Evolutionary conservation across 37 sponge, comb jelly and placozoan genomes (phyloP), one percentile per base, ranked within the genome.

Genomic region (Theonella swinhoei): DNA sequence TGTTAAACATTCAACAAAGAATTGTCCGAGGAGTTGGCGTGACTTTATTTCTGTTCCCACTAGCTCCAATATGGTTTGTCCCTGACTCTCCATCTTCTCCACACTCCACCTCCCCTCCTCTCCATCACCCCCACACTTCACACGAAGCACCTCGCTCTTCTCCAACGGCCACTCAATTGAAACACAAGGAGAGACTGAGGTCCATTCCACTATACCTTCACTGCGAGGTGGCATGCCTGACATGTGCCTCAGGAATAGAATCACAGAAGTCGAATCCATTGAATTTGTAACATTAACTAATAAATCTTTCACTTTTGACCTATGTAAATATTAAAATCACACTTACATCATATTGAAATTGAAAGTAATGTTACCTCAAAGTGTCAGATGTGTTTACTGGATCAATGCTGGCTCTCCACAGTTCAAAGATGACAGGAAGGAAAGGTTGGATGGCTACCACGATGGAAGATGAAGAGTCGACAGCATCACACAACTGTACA

Each of bases 391-490:
- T n/a, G n/a, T n/a, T n/a, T n/a, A n/a, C n/a, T n/a, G n/a, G n/a
- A n/a, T n/a, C n/a, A n/a, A n/a, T n/a, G 23, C 34, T 35, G n/a
- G 25, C 63, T n/a, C 42, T 1, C 84, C 84, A 87, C 2, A 92
- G 2, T 0, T 68, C 67, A 75, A 92, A 87, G 38, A 92, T 30
- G 24, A 92, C 34, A 4, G 88, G 84, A 0, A 83, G 40, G 59
- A 84, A 84, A 7, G 78, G 75, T 4, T 66, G 37, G 7, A 87
- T 28, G 40, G 40, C 32, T 0, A 62, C 34, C 34, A 87, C 30
- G 0, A 91, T 1, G 25, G 74, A 20, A 1, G 91, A 91, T 3
- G 78, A 76, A 17, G 87, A 74, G 24, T 77, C 75, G 29, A 42
- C 70, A 29, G 77, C 64, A 17, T 14, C 28, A 40, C 76, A 74